Base-by-base conservation (phyloP, 1,140 invertebrate genomes). In the Odontomachus brunneus region DNA sequence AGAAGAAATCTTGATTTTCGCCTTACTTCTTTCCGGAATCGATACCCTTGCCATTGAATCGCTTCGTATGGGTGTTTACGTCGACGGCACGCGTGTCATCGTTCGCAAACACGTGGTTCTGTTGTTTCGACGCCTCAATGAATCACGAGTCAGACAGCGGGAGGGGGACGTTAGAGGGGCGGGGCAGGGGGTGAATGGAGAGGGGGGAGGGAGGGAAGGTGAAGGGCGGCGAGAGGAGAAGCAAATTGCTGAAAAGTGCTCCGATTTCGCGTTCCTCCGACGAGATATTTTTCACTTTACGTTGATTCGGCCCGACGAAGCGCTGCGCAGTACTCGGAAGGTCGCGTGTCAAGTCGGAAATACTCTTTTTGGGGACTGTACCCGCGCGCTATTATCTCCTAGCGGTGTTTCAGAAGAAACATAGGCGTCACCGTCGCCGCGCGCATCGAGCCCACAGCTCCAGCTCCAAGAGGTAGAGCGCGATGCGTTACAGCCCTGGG, bases 351-450 rank as follows among this genome's bases (percentile, higher is more conserved):
- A 81, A 84, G 89, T 91, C 84, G 55, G 80, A 82, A 80, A 88
- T 84, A 90, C 65, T 89, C 90, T 91, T 91, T 89, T 81, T 83
- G 84, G 78, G 44, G 91, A 92, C 91, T 92, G 92, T 93, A 93
- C 92, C 88, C 81, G 86, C 84, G 87, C 80, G 91, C 91, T 93
- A 93, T 93, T 93, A 93, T 93, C 91, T 93, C 86, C 91, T 92
- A 91, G 92, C 91, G 91, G 91, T 93, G 91, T 90, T 93, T 91
- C 90, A 90, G 90, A 93, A 91, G 90, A 91, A 91, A 91, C 92
- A 93, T 89, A 89, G 91, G 91, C 91, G 91, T 91, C 89, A 84
- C 90, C 84, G 82, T 85, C 80, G 76, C 84, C 84, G 83, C 22
- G 14, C 17, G 29, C 24, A 11, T 7, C 14, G 19, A 44, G 38